Conservation (phyloP, 2,797 vertebrate species). For the Austrolebias charrua region DNA sequence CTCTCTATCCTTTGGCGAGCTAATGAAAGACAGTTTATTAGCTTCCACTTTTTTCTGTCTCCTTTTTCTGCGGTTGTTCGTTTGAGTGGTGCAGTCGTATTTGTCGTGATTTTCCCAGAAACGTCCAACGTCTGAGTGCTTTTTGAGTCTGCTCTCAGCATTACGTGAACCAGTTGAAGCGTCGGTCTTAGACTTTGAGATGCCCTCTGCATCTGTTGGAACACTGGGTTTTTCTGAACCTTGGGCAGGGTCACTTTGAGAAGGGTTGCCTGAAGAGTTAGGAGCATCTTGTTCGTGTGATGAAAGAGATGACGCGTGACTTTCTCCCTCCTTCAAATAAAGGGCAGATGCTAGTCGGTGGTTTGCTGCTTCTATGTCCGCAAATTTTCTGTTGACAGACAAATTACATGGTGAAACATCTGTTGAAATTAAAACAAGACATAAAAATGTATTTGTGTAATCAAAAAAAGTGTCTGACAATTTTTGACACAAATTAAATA, state of each 20-base stretch:
- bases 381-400: constrained; percentile 79
- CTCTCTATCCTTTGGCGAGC: constrained; percentile 22
- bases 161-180: constrained; percentile 22
- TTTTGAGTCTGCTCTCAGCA: constrained; percentile 31
- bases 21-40: constrained; percentile 12
- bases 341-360: constrained; percentile 75
- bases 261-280: constrained; percentile 20
- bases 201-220: background rate
- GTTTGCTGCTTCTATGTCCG: constrained; percentile 84
- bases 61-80: constrained; percentile 16
- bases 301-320: constrained; percentile 20
- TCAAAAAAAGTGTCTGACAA: too few species aligned
- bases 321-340: constrained; percentile 60
- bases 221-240: constrained; percentile 5
- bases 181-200: constrained; percentile 7
- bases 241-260: constrained; percentile 22
- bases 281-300: constrained; percentile 30
- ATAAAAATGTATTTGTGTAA: too few species aligned
- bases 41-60: constrained; percentile 21
- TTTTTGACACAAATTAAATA: too few species aligned
- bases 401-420: background rate
- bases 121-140: constrained; percentile 32
- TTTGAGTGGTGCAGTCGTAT: constrained; percentile 6
- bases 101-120: constrained; percentile 42
- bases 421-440: background rate